Evolutionary conservation across 2,888 invertebrate genomes (phyloP), one percentile per base, ranked within the genome.

Genomic region (Caenorhabditis uteleia): DNA sequence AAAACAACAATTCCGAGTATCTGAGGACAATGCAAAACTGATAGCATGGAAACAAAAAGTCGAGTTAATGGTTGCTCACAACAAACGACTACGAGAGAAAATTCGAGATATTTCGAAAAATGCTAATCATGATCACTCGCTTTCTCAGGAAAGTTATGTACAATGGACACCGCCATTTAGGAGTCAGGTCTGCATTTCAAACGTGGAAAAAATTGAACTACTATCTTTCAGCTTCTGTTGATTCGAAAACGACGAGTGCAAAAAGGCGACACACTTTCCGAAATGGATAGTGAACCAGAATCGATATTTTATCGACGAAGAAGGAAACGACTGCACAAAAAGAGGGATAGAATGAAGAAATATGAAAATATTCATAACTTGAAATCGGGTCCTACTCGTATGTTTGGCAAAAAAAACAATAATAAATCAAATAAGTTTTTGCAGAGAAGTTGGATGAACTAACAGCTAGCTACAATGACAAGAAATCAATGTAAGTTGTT

Each of bases 31-130:
- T 46, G 58, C 64, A 12, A 68, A 67, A 34, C 53, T 68, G 12
- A 56, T 71, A 27, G 54, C 68, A 34, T 75, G 75, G 75, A 75
- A 75, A 26, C 75, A 75, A 50, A 73, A 73, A 48, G 70, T 70
- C 26, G 75, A 75, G 25, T 39, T 73, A 18, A 61, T 75, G 50
- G 75, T 73, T 16, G 71, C 69, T 14, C 75, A 75, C 43, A 75
- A 75, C 46, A 75, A 75, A 70, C 40, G 71, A 36, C 54, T 75
- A 8, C 65, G 75, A n/a, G 75, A 75, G 48, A 73, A 71, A 33
- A 42, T 75, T 10, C 64, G 61, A 23, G 71, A 73, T 14, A 39
- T 62, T 3, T 45, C 54, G 4, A 55, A 60, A 43, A 54, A 59
- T 33, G 44, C 54, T 20, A 62, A 55, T 48, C 44, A 43, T 34